phyloP scores from a whole-genome alignment of 2,888 invertebrate genomes.

The Drosophila ustulata region DNA sequence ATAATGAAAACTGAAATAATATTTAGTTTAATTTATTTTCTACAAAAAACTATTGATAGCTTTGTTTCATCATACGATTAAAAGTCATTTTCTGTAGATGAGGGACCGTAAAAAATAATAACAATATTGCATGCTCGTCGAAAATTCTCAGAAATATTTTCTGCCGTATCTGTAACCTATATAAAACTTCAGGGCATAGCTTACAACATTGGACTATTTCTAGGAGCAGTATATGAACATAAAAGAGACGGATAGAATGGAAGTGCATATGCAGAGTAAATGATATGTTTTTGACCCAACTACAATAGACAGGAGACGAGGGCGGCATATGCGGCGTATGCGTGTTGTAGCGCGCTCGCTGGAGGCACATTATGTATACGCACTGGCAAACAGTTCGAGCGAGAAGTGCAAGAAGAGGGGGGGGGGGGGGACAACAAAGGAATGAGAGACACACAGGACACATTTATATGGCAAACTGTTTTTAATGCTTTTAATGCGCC shows the following conservation, averaged over 20 bases:
- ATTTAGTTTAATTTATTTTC: too few species aligned
- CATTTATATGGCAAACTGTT: constrained; percentile 78
- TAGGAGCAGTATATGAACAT: not conserved
- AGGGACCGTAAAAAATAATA: too few species aligned
- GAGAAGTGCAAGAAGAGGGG: not conserved
- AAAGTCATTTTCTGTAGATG: too few species aligned
- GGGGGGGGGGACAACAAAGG: not conserved
- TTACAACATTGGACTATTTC: not conserved
- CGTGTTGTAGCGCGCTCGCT: constrained; percentile 37
- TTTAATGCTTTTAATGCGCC: constrained; percentile 80
- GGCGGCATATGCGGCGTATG: constrained; percentile 66
- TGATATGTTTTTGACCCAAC: constrained; percentile 21
- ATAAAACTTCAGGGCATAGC: not conserved
- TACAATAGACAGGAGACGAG: not conserved
- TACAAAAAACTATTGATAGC: too few species aligned
- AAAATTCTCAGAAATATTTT: too few species aligned
- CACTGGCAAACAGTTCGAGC: constrained; percentile 31
- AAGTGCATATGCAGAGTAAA: constrained; percentile 15
- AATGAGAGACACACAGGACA: constrained; percentile 28
- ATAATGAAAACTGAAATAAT: too few species aligned
- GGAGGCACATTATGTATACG: constrained; percentile 70
- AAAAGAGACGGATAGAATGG: not conserved
- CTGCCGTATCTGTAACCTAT: not conserved
- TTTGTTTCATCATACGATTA: too few species aligned
- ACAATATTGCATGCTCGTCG: too few species aligned